Evolutionary conservation across 2,888 invertebrate genomes (phyloP).

Genomic region (Hypselothyrea guttata): DNA sequence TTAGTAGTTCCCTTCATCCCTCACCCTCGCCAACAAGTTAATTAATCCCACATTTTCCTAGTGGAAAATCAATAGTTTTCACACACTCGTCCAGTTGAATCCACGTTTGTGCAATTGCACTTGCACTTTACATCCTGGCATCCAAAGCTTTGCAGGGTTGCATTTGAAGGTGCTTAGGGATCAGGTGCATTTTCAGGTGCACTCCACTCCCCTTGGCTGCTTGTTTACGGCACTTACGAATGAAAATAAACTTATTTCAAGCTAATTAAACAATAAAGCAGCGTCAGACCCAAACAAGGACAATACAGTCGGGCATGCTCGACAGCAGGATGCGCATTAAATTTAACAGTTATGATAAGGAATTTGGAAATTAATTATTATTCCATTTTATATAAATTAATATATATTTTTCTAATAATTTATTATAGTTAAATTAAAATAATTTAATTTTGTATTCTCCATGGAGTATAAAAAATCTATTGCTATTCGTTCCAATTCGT

Average conservation of each 20-base stretch:
- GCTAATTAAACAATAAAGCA: conserved; percentile 76
- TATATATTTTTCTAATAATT: too few relatives aligned
- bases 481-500: too few relatives aligned
- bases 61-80: conserved; percentile 24
- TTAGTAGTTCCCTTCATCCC: conserved; percentile 18
- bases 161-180: conserved; percentile 66
- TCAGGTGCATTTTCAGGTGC: conserved; percentile 49
- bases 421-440: too few relatives aligned
- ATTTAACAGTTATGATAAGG: too few relatives aligned
- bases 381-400: too few relatives aligned
- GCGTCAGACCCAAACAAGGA: conserved; percentile 10
- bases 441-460: too few relatives aligned
- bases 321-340: not conserved
- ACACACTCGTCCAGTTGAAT: too few relatives aligned
- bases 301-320: not conserved
- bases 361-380: too few relatives aligned
- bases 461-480: too few relatives aligned
- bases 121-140: conserved; percentile 11
- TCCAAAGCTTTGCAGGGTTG: conserved; percentile 27
- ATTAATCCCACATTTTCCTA: conserved; percentile 37
- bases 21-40: conserved; percentile 6
- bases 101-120: too few relatives aligned
- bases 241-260: conserved; percentile 77
- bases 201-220: conserved; percentile 47
- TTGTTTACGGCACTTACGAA: conserved; percentile 72